Percentiles rank a stretch among this genome's conserved stretches.
Conservation (phyloP, 2,113 vertebrate genomes). For the Tautogolabrus adspersus region DNA sequence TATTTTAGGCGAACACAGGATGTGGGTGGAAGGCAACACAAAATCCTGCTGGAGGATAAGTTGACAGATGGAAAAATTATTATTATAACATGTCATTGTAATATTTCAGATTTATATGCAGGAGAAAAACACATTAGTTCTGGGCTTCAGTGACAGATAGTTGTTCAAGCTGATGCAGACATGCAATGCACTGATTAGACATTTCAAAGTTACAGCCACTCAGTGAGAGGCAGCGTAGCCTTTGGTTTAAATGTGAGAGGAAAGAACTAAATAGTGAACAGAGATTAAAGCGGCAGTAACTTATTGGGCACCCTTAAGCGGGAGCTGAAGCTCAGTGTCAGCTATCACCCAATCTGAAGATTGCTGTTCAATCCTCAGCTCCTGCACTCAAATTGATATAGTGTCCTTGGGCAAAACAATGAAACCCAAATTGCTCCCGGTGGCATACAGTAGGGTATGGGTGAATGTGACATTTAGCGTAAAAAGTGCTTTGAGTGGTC, state of each 20-base stretch:
- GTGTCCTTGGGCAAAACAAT: too few relatives aligned
- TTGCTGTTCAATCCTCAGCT: too few relatives aligned
- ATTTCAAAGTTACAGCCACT: conserved; percentile 5
- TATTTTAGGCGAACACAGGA: conserved; percentile 48
- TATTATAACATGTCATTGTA: conserved; percentile 40
- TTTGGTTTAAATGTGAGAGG: not conserved
- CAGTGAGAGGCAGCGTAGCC: not conserved
- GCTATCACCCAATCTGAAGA: too few relatives aligned
- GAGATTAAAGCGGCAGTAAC: not conserved
- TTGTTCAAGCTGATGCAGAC: not conserved
- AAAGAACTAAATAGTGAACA: not conserved
- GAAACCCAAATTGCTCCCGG: too few relatives aligned
- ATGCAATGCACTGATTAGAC: conserved; percentile 5
- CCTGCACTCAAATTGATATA: too few relatives aligned
- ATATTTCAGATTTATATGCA: conserved; percentile 41
- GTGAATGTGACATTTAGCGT: too few relatives aligned
- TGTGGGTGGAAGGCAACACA: conserved; percentile 39
- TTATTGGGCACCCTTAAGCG: not conserved
- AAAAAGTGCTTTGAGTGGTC: too few relatives aligned
- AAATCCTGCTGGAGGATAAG: conserved; percentile 49
- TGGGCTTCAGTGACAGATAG: not conserved
- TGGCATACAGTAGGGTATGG: too few relatives aligned
- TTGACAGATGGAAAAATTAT: conserved; percentile 60
- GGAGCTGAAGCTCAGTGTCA: too few relatives aligned
- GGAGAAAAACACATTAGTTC: conserved; percentile 31